Conservation (phyloP, 64 coral and sea anemone genomes). For the Trachythela sp. region DNA sequence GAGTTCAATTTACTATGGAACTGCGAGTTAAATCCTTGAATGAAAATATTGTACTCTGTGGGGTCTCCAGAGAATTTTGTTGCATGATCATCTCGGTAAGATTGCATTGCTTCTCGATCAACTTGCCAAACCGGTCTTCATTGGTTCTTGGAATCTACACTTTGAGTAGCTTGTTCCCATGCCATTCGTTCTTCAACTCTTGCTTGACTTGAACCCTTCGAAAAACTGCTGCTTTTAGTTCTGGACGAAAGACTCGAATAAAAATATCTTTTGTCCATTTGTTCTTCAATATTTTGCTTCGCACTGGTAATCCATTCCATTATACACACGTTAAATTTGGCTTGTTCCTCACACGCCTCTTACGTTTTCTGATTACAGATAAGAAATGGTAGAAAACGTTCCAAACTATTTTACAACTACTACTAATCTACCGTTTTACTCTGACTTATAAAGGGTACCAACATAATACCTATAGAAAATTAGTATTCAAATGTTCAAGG, state of each 20-base stretch:
- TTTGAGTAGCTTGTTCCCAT: too few species aligned
- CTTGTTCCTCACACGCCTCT: too few species aligned
- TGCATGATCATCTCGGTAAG: conserved; percentile 22
- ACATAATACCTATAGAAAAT: too few species aligned
- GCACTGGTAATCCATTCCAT: neutral
- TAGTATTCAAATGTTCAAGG: too few species aligned
- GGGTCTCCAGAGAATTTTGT: conserved; percentile 56
- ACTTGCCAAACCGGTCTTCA: neutral
- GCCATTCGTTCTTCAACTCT: neutral
- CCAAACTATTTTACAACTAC: too few species aligned
- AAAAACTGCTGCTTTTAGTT: neutral
- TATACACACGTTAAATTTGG: too few species aligned
- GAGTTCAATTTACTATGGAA: conserved; percentile 44
- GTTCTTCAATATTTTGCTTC: neutral
- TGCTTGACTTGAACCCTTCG: neutral
- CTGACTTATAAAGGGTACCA: too few species aligned
- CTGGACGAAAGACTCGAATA: neutral
- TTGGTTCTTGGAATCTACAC: neutral
- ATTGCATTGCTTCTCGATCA: conserved; percentile 36
- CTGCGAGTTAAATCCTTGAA: conserved; percentile 44
- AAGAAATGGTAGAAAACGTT: too few species aligned
- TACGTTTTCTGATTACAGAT: too few species aligned
- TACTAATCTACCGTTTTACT: too few species aligned
- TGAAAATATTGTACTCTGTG: conserved; percentile 48
- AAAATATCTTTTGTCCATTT: neutral